Evolutionary conservation across 2,888 invertebrate species (phyloP), one percentile per base, ranked within the genome.

Genomic region (Tineola bisselliella): DNA sequence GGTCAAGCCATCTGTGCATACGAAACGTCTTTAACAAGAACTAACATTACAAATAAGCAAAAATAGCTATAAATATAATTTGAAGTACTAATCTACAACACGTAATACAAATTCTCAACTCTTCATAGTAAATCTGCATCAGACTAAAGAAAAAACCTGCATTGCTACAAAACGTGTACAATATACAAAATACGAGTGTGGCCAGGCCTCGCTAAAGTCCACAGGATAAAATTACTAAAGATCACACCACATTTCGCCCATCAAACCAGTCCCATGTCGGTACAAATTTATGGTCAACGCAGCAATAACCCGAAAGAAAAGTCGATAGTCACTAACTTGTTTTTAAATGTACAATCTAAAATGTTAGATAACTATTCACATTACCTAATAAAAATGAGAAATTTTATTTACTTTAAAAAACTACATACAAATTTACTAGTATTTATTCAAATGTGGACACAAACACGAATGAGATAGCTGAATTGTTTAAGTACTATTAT

Each of bases 361-460:
- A 80, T 79, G 77, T 84, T 82, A 83, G 76, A 84, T 84, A 83
- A 82, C 81, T 84, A 84, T 81, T 81, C 83, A 77, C 77, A 76
- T 79, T 75, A 61, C 12, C 44, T 59, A 58, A 61, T 12, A 31
- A 38, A 79, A 72, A 77, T 73, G 79, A 76, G 77, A 79, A 77
- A 25, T 76, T 76, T 77, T 73, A 15, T 75, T 72, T 69, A 74
- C 74, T 18, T 52, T 44, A 25, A 77, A 83, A 74, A 75, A 70
- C 82, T 84, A 84, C 79, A 78, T 80, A 81, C 71, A 75, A 69
- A 70, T 69, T 6, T 10, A 38, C 38, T 38, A 12, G n/a, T 38
- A 12, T 38, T 10, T 38, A 38, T 38, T 10, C n/a, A 10, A 38
- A 38, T 38, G 38, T 56, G 25, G 56, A 19, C 56, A 56, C 56